phyloP scores from a whole-genome alignment of 2,797 vertebrate genomes.

The Sebastes vulpes region DNA sequence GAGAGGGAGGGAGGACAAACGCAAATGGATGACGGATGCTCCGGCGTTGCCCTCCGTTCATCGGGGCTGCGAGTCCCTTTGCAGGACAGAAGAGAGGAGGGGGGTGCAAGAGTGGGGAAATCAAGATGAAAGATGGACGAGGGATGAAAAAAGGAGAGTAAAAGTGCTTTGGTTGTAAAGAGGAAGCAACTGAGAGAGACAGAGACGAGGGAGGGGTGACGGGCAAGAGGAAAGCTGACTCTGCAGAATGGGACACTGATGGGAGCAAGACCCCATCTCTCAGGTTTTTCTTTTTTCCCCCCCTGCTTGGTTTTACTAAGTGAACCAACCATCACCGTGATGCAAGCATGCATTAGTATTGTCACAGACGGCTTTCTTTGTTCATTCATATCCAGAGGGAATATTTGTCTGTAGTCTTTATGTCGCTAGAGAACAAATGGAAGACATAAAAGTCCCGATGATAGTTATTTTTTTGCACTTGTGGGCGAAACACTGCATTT shows the following conservation, averaged over 20 bases:
- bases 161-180: constrained; percentile 60
- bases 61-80: constrained; percentile 37
- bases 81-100: constrained; percentile 7
- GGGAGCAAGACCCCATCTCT: constrained; percentile 67
- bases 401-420: constrained; percentile 1
- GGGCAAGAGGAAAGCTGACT: constrained; percentile 71
- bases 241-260: constrained; percentile 70
- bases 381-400: not conserved
- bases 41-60: constrained; percentile 51
- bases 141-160: constrained; percentile 34
- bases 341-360: not conserved
- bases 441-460: not conserved
- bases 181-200: constrained; percentile 34
- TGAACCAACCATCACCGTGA: not conserved
- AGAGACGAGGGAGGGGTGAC: constrained; percentile 24
- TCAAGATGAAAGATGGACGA: constrained; percentile 39
- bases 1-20: constrained; percentile 26
- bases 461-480: not conserved
- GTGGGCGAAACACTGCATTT: not conserved
- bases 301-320: constrained; percentile 29
- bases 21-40: constrained; percentile 79
- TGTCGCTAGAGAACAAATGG: too few relatives aligned
- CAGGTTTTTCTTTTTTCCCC: not conserved
- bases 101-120: constrained; percentile 1
- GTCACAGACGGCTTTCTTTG: not conserved